Evolutionary conservation across 2,113 vertebrate species (phyloP), one percentile per base, ranked within the genome.

Genomic region (Nicator chloris): DNA sequence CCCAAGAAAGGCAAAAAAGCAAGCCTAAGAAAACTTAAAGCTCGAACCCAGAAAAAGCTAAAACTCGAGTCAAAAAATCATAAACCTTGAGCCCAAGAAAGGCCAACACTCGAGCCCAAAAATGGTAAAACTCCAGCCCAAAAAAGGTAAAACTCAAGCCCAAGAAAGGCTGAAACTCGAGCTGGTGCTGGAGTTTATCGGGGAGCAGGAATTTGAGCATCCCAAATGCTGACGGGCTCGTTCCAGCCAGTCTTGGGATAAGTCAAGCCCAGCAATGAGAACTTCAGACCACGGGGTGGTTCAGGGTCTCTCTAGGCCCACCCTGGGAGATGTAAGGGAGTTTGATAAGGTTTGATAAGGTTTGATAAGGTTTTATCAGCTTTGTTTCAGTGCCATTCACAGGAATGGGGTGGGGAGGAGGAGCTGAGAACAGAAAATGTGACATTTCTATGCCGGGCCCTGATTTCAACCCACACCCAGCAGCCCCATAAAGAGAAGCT

Each of bases 101-200:
- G 24, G 37, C 9, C 40, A n/a, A 47, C 27, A 19, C 23, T 66
- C 1, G 4, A 47, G 23, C 23, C 64, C 8, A 27, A 26, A 2
- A 12, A 33, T 22, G 9, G 23, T 7, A 30, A 31, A 42, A 59
- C 15, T 51, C 15, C 7, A 33, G 54, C 33, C 31, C 28, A 31
- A 7, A 15, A 59, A 59, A 33, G 24, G 2, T 12, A 33, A 65
- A 65, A 18, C 42, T 47, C 26, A 5, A 92, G 45, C 40, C 89
- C 24, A 31, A 24, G 60, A 65, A 78, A 86, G 31, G 45, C 61
- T 28, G 56, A 47, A 72, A 50, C n/a, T 49, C 0, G 2, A 68
- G 44, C 21, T 0, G 1, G 35, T 0, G 0, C 33, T 33, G 47
- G 53, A 47, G 6, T 83, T 70, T 78, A n/a, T 37, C 1, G 2